Evolutionary conservation across 2,113 vertebrate species (phyloP), one percentile per base, ranked within the genome.

Genomic region (Antechinus flavipes): DNA sequence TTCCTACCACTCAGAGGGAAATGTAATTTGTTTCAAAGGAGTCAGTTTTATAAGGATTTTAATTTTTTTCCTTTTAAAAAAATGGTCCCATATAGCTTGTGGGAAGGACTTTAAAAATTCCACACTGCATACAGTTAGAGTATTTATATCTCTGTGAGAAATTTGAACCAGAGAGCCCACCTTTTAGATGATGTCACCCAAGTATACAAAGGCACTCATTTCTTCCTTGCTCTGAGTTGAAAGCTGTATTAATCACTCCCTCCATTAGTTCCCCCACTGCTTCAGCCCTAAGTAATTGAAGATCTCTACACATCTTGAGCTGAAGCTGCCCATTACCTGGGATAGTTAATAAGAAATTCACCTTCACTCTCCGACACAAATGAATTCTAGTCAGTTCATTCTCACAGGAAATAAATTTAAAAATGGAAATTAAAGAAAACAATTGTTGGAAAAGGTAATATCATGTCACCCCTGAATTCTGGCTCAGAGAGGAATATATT

Each of bases 361-460:
- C 96, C 97, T 96, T 98, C 96, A 91, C 58, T 97, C 91, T 84
- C 90, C 8, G 12, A 91, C 94, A 95, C 96, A 97, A 95, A 98
- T 98, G 98, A 97, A 97, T 98, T 98, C 97, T 92, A 98, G 96
- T 94, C 98, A 93, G 96, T 96, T 97, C 95, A 58, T 98, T 97
- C 97, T 98, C 98, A 97, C 92, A 98, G 98, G 97, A 98, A 98
- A 98, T 98, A 98, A 89, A 98, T 96, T 97, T 98, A 96, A 95
- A 98, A 98, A 98, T 98, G 98, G 98, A 98, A 98, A 98, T 98
- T 98, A 98, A 98, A 97, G 95, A 98, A 98, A 98, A 98, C 98
- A 98, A 98, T 98, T 93, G 97, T 96, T 95, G 92, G 97, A 94
- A 97, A 97, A 98, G 97, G 97, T 98, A 98, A 98, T 98, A 97